Evolutionary conservation across 2,113 vertebrate species (phyloP), one percentile per base, ranked within the genome.

Genomic region (Nibea albiflora): DNA sequence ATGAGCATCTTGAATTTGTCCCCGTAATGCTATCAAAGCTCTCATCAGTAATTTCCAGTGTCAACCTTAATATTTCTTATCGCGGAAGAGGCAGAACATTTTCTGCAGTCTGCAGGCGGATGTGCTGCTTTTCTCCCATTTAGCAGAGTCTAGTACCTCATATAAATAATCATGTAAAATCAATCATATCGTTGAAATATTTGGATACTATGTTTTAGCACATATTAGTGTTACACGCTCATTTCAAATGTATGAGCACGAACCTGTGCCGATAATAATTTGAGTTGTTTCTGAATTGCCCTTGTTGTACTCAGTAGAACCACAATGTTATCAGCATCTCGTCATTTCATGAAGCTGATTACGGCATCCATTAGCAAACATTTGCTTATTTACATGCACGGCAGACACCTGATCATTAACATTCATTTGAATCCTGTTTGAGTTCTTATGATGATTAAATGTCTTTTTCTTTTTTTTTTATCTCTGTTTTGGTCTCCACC

Each of bases 51-150:
- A 70, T 46, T 70, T 53, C 24, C 9, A 63, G 8, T 9, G 35
- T 49, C 58, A 47, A 24, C 54, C 50, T 65, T 44, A 16, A 52
- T 63, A 24, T 49, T 66, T 66, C 44, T 66, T 66, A 47, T 66
- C 63, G 4, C 17, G 42, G 8, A 24, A 65, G 7, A 49, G 22
- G 17, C 11, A 4, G 22, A 65, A 49, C 4, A 50, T 66, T 66
- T 66, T 28, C 63, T 46, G 39, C 39, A 22, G 12, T 22, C 39
- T 46, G 20, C 20, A 24, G 44, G 14, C 11, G 22, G 42, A 65
- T 47, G n/a, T 16, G 3, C 19, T 64, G 24, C 12, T 46, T 64
- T 2, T 16, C n/a, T 22, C 35, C 35, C 3, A 10, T 11, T 64
- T 46, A 12, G 6, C n/a, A 16, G 39, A 26, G 24, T 65, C 22